These are phyloP conservation scores for Allophyes oxyacanthae DNA, from an alignment of 2,888 invertebrate species.

Conservation along the genomic window DNA sequence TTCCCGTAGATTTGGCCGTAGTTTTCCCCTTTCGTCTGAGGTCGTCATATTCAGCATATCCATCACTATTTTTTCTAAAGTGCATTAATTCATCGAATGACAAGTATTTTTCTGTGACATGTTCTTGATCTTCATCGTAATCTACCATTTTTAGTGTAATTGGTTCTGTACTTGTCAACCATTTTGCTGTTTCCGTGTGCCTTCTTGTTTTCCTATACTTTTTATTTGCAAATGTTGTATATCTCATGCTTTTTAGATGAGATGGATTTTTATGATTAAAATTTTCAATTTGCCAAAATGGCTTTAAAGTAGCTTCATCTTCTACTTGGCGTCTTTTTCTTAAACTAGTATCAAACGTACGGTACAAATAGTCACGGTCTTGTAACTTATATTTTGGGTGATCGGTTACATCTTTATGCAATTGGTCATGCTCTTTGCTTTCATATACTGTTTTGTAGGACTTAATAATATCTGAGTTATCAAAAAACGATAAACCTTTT, in stretches of 20 bases:
- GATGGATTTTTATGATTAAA: conserved; percentile 59
- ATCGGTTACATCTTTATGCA: conserved; percentile 52
- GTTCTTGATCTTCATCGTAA: conserved; percentile 48
- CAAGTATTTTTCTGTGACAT: conserved; percentile 78
- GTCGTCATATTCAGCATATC: conserved; percentile 60
- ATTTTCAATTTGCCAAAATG: conserved; percentile 79
- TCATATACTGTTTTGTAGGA: conserved; percentile 36
- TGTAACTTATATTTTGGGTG: conserved; percentile 51
- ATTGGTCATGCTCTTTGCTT: conserved; percentile 51
- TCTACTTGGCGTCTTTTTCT: conserved; percentile 69
- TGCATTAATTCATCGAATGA: conserved; percentile 85
- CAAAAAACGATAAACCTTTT: conserved; percentile 34
- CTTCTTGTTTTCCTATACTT: conserved; percentile 62
- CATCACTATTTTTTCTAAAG: conserved; percentile 73
- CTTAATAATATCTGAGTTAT: conserved; percentile 40
- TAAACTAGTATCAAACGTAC: conserved; percentile 67
- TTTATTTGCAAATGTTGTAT: conserved; percentile 72
- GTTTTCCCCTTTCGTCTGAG: conserved; percentile 57
- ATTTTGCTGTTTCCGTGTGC: conserved; percentile 40
- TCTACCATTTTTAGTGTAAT: conserved; percentile 72
- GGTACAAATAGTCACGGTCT: conserved; percentile 61
- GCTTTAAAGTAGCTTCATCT: conserved; percentile 65
- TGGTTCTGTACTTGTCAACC: conserved; percentile 67
- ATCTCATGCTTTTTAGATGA: conserved; percentile 72
- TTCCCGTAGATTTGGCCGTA: background rate